Conservation (phyloP, 2,888 invertebrate genomes). For the Latrodectus hesperus region DNA sequence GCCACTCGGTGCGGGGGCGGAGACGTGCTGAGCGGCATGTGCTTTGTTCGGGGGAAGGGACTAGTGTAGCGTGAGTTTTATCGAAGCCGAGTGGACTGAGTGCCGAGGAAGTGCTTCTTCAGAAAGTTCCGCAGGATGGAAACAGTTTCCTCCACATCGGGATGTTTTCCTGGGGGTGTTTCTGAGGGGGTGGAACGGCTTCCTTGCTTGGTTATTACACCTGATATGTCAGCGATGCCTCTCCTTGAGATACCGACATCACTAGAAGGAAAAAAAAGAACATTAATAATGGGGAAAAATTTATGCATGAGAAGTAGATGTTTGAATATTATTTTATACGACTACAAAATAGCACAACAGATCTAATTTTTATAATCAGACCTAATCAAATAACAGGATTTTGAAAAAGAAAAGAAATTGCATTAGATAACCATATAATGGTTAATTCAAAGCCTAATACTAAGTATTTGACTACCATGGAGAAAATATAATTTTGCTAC, state of each 20-base stretch:
- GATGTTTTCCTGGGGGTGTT: background rate
- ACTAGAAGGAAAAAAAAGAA: constrained; percentile 8
- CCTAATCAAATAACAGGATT: too few relatives aligned
- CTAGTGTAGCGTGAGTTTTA: background rate
- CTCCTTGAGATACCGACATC: constrained; percentile 15
- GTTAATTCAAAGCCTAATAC: too few relatives aligned
- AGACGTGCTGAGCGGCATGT: constrained; percentile 18
- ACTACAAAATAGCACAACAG: background rate
- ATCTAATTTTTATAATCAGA: too few relatives aligned
- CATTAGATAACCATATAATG: background rate
- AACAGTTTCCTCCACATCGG: background rate
- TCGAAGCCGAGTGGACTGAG: constrained; percentile 1
- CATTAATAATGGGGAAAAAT: too few relatives aligned
- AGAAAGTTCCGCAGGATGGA: background rate
- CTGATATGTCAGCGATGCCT: background rate
- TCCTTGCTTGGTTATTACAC: background rate
- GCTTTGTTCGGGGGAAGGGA: constrained; percentile 1
- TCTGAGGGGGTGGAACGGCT: constrained; percentile 4
- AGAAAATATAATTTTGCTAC: too few relatives aligned
- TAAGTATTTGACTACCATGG: too few relatives aligned
- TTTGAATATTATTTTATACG: background rate
- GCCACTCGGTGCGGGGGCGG: constrained; percentile 34
- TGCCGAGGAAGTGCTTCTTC: background rate
- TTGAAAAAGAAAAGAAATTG: background rate
- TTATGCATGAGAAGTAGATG: background rate